phyloP scores from a whole-genome alignment of 2,888 invertebrate species.

The Prenolepis imparis region DNA sequence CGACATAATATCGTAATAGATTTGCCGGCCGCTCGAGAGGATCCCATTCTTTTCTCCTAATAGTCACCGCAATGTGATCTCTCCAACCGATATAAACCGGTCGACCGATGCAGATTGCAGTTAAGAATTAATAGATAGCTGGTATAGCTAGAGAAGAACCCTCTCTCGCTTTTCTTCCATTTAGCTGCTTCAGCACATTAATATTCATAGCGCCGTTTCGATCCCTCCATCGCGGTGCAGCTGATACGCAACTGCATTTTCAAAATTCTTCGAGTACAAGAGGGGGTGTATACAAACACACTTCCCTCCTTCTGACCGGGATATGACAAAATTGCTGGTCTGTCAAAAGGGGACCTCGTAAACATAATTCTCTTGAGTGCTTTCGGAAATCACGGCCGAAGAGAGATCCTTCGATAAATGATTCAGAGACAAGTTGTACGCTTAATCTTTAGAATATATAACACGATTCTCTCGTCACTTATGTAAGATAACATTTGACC shows the following conservation, averaged over 20 bases:
- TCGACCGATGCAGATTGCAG: constrained; percentile 74
- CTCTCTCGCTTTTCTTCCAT: constrained; percentile 74
- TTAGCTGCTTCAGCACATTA: constrained; percentile 85
- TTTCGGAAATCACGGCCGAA: constrained; percentile 42
- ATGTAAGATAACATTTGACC: neutral
- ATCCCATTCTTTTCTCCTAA: constrained; percentile 25
- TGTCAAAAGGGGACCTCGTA: constrained; percentile 65
- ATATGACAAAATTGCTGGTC: constrained; percentile 72
- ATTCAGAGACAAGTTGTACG: neutral
- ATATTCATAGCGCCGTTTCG: constrained; percentile 81
- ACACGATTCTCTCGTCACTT: too few relatives aligned
- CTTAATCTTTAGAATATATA: neutral
- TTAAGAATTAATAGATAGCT: constrained; percentile 81
- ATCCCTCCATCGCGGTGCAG: constrained; percentile 42
- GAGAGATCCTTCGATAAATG: constrained; percentile 25
- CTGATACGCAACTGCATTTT: constrained; percentile 58
- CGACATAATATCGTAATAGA: constrained; percentile 62
- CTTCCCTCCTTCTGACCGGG: constrained; percentile 49
- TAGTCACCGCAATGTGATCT: constrained; percentile 52
- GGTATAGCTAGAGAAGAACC: constrained; percentile 69
- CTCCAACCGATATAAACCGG: constrained; percentile 51
- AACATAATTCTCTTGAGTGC: constrained; percentile 58
- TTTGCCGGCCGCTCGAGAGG: constrained; percentile 37
- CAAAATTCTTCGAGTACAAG: constrained; percentile 52
- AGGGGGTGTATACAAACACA: constrained; percentile 64